phyloP scores from a whole-genome alignment of 2,888 invertebrate species.

The Habroteleia sp. region DNA sequence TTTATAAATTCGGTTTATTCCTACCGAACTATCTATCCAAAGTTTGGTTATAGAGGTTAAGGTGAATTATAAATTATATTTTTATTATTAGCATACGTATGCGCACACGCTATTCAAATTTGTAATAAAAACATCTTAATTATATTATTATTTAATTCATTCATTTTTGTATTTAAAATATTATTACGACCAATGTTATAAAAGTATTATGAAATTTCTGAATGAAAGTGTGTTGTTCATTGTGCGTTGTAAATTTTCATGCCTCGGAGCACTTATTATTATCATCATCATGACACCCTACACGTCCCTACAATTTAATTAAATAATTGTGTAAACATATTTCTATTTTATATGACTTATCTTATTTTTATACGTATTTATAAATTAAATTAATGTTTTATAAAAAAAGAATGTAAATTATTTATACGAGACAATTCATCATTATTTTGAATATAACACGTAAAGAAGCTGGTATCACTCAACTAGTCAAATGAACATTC shows the following conservation, averaged over 20 bases:
- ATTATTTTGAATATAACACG: slow-evolving; percentile 13
- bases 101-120: no score
- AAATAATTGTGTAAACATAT: slow-evolving; percentile 24
- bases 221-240: slow-evolving; percentile 52
- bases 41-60: slow-evolving; percentile 31
- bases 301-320: slow-evolving; percentile 20
- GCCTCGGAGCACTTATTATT: slow-evolving; percentile 34
- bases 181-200: slow-evolving; percentile 9
- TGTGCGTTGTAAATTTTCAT: slow-evolving; percentile 54
- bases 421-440: slow-evolving; percentile 14
- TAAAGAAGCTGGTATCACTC: slow-evolving; percentile 39
- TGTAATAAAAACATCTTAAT: no score
- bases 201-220: slow-evolving; percentile 47
- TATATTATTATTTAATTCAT: no score
- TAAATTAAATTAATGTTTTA: slow-evolving; percentile 32
- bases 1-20: slow-evolving; percentile 41
- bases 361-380: slow-evolving; percentile 27
- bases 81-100: background rate
- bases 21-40: slow-evolving; percentile 21
- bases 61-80: slow-evolving; percentile 18
- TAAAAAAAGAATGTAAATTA: slow-evolving; percentile 39
- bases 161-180: slow-evolving; percentile 13
- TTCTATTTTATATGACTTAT: slow-evolving; percentile 33
- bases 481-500: slow-evolving; percentile 35
- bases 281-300: no score